Percentiles rank a stretch among this genome's conserved stretches.
Evolutionary conservation across 2,113 vertebrate genomes (phyloP).

Genomic region (Sturnus vulgaris): DNA sequence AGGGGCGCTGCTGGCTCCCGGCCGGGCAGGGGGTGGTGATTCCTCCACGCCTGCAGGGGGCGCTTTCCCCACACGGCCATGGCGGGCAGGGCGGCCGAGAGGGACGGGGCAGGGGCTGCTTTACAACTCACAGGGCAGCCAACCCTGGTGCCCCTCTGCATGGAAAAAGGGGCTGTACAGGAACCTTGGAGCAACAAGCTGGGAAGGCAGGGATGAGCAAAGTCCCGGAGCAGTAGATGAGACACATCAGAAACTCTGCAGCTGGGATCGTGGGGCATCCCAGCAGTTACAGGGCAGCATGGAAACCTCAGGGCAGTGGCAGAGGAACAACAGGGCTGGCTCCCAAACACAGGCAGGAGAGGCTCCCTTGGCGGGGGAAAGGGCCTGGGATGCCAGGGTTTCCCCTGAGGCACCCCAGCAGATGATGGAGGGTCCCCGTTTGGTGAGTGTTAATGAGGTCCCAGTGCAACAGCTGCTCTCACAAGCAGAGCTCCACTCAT

Average conservation of each 20-base stretch:
- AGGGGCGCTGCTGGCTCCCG: no score
- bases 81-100: no score
- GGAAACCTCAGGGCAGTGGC: not conserved
- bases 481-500: no score
- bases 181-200: not conserved
- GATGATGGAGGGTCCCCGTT: not conserved
- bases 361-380: not conserved
- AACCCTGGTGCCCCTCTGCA: not conserved
- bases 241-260: not conserved
- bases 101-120: no score
- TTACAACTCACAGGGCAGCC: no score
- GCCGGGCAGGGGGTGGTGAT: no score
- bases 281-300: not conserved
- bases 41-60: no score
- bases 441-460: not conserved
- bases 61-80: not conserved
- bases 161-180: not conserved
- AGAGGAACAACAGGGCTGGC: not conserved
- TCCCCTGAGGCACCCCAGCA: not conserved
- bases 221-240: not conserved
- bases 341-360: not conserved
- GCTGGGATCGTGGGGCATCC: accelerated
- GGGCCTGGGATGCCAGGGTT: no score
- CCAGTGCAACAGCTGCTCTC: not conserved
- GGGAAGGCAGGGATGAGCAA: not conserved